These are phyloP conservation scores for Ailurus styani DNA, from an alignment of 2,113 vertebrate genomes.

Conservation along the genomic window DNA sequence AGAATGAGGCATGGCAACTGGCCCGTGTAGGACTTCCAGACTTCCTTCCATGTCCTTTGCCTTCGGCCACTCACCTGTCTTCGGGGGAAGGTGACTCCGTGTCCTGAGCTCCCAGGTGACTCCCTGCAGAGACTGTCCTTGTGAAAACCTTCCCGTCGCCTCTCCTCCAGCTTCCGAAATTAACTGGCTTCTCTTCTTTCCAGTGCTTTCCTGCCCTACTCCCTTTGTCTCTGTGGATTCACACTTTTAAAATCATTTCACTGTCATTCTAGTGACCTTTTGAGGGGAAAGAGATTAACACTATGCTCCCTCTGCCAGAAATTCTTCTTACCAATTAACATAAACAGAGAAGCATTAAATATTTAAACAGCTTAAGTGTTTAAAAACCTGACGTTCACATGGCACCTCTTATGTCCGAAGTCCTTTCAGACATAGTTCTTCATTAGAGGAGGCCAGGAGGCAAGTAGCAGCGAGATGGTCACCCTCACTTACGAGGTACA, in stretches of 20 bases:
- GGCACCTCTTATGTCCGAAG: neutral
- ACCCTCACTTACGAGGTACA: neutral
- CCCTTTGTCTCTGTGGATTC: neutral
- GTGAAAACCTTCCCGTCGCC: neutral
- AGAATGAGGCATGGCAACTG: neutral
- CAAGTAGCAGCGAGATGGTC: neutral
- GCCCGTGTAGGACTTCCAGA: accelerated
- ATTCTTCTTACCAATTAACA: neutral
- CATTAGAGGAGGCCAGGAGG: accelerated
- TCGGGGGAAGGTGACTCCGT: neutral
- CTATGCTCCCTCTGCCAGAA: neutral
- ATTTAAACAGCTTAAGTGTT: neutral
- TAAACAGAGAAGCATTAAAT: neutral
- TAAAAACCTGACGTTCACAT: neutral
- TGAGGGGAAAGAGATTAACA: neutral
- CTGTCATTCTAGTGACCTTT: neutral
- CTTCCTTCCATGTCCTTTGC: neutral
- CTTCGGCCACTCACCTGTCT: neutral
- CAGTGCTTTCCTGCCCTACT: neutral
- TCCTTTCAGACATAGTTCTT: neutral
- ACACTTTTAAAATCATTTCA: neutral
- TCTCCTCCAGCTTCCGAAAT: neutral
- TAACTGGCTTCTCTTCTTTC: neutral
- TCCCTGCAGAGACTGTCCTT: neutral
- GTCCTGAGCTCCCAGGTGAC: neutral